Percentiles rank a stretch among this genome's conserved stretches.
Conservation (phyloP, 2,888 invertebrate species). For the Agonum fuliginosum region DNA sequence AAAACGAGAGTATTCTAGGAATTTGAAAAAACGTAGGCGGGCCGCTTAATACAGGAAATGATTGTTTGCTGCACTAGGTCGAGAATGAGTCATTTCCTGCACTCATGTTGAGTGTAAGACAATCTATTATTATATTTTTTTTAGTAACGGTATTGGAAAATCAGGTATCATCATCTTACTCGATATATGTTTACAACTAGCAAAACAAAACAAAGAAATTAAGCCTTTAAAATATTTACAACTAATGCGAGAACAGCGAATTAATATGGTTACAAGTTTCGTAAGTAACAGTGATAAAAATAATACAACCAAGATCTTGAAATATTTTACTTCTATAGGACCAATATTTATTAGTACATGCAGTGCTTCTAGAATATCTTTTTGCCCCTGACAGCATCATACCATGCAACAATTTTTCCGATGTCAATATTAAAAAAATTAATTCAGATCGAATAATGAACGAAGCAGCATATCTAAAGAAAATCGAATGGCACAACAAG, state of each 20-base stretch:
- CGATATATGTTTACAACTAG: constrained; percentile 72
- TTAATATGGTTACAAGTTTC: constrained; percentile 63
- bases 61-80: no score
- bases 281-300: not conserved
- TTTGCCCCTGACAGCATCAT: constrained; percentile 64
- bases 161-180: constrained; percentile 75
- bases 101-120: no score
- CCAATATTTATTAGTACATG: constrained; percentile 68
- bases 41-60: no score
- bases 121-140: constrained; percentile 2
- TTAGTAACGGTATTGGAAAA: constrained; percentile 74
- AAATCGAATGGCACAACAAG: no score
- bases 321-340: constrained; percentile 60
- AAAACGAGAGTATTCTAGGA: no score
- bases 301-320: not conserved
- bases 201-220: constrained; percentile 65
- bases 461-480: no score
- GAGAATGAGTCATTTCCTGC: no score
- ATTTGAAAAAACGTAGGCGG: no score
- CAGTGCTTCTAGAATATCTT: constrained; percentile 67
- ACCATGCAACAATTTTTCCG: constrained; percentile 59
- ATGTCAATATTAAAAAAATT: constrained; percentile 63
- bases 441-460: constrained; percentile 58
- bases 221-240: constrained; percentile 51
- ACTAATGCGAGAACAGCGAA: constrained; percentile 60